Base-by-base conservation (phyloP, 2,888 invertebrate species). In the Spicauda simplicius region DNA sequence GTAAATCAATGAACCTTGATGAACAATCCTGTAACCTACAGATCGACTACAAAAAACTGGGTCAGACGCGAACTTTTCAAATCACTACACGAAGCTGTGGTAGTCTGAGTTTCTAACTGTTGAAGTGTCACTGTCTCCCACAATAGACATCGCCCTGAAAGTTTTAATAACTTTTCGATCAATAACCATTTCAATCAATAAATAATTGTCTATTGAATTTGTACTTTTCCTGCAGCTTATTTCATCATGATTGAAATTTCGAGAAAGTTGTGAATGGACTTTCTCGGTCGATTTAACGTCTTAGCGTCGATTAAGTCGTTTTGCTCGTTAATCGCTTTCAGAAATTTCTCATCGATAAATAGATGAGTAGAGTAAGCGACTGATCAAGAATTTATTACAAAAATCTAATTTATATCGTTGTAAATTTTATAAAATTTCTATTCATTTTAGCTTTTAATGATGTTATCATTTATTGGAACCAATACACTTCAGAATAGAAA, bases 21-120 rank as follows among this genome's bases (percentile, higher is more conserved):
- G n/a, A 45, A 45, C 45, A 45, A 16, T 37, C 20, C 45, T n/a
- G 5, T 37, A 16, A 33, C 12, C 2, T 61, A 52, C 33, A 60
- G 33, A 52, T 50, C 7, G 7, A 6, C 59, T 48, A 16, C 48
- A 25, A 60, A 25, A 60, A 52, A 60, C 30, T 52, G 30, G 50
- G 50, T 60, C 50, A 30, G 18, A 60, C 14, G 33, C 60, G 33
- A 63, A 63, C 62, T 63, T 63, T 45, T 63, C 30, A 25, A 45
- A 63, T 55, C 62, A 45, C 12, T 5, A 41, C 30, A 20, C 41
- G 62, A 54, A 20, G 33, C 52, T 55, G 54, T 20, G 53, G 25
- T 54, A n/a, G 25, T 52, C 33, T 50, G 18, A 45, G 25, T 45
- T 54, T 16, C 18, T 25, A 62, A 62, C 54, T 63, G 45, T 45